Evolutionary conservation across 2,113 vertebrate genomes (phyloP), one percentile per base, ranked within the genome.

Genomic region (Aramus guarauna): DNA sequence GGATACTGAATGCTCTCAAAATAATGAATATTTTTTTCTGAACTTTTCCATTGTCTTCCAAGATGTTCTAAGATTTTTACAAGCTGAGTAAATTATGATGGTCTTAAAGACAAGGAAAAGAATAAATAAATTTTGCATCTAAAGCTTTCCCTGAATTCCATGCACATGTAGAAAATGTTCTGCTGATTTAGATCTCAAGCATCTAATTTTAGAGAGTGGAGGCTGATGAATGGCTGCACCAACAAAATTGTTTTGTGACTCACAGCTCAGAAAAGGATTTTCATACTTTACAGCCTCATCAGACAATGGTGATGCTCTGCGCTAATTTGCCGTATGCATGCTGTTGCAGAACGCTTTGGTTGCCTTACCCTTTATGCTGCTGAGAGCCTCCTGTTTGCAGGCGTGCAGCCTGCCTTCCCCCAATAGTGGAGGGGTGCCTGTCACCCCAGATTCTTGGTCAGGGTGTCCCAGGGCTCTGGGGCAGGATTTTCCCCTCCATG

Each of bases 131-230:
- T 69, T 89, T 94, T 85, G 10, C 22, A 64, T 92, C 71, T 84
- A 80, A 95, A 92, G 23, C n/a, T 91, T 71, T 73, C 60, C 27
- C 43, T 75, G 47, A 83, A 62, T 90, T 93, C 53, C 53, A 15
- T 39, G 23, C 41, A 66, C 19, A 30, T 45, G 48, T 45, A 36
- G 64, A 90, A 84, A 90, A 76, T 58, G 7, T 50, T 88, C 88
- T 88, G 84, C 73, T 93, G 69, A 87, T 72, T 85, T 93, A 56
- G 19, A 73, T 48, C 21, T 34, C 26, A 76, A 90, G 71, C 48
- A 79, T 43, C 74, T 93, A 96, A 90, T 90, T 97, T 94, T 90
- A 91, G 93, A 93, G 39, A 55, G 39, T 66, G 9, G 21, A 87
- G 24, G 16, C 52, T 93, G 92, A 82, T 90, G 62, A 97, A 91